These are phyloP conservation scores for Ormyrus labotus DNA, from an alignment of 2,888 invertebrate genomes.

Conservation along the genomic window DNA sequence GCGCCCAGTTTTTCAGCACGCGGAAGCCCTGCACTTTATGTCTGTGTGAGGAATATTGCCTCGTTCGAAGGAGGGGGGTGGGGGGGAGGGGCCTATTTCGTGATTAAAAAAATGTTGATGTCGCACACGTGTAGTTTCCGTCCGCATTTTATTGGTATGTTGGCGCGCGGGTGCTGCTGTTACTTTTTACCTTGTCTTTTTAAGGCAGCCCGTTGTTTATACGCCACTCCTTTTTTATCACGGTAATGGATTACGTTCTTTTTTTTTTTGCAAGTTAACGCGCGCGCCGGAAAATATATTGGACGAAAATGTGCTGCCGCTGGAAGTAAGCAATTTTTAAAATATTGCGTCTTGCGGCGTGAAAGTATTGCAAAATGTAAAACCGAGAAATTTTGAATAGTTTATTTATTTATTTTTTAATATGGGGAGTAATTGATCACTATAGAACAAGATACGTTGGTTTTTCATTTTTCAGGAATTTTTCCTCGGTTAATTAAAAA, in stretches of 20 bases:
- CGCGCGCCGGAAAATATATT: too few species aligned
- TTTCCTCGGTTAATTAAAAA: too few species aligned
- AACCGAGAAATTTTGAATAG: too few species aligned
- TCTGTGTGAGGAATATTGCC: conserved; percentile 29
- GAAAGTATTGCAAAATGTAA: too few species aligned
- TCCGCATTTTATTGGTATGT: conserved; percentile 19
- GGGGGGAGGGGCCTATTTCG: conserved; percentile 21
- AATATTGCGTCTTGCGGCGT: not conserved
- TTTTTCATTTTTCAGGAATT: too few species aligned
- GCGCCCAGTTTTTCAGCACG: conserved; percentile 34
- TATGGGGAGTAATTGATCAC: too few species aligned
- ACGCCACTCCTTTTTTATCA: conserved; percentile 18
- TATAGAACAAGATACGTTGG: too few species aligned
- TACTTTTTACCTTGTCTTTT: conserved; percentile 21
- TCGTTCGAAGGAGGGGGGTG: not conserved
- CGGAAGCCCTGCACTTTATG: not conserved
- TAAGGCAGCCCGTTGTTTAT: conserved; percentile 13
- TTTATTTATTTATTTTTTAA: too few species aligned
- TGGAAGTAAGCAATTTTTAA: not conserved
- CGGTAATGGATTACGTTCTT: not conserved
- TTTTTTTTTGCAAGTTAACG: not conserved
- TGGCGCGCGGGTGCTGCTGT: not conserved
- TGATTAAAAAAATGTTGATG: conserved; percentile 55
- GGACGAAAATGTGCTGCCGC: not conserved
- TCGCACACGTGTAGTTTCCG: conserved; percentile 16